These are phyloP conservation scores for Gallinago stenura DNA, from an alignment of 2,797 vertebrate genomes.

Conservation along the genomic window DNA sequence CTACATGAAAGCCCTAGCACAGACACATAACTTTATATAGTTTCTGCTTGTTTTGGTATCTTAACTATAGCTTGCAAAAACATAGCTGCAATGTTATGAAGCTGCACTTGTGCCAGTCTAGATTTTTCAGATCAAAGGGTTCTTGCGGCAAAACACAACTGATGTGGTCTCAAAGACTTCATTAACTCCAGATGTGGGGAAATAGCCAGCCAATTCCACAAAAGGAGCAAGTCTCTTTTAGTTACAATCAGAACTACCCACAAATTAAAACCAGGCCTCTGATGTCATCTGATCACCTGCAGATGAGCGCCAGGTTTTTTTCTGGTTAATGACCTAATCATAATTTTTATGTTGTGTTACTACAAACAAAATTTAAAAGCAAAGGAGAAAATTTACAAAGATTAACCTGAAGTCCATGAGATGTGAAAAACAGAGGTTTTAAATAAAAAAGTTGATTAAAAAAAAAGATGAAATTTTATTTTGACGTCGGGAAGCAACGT, in stretches of 20 bases:
- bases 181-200: conserved; percentile 92
- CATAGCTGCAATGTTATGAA: conserved; percentile 78
- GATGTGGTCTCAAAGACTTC: conserved; percentile 93
- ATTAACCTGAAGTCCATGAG: background rate
- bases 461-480: background rate
- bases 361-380: conserved; percentile 73
- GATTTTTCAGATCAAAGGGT: conserved; percentile 91
- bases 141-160: conserved; percentile 86
- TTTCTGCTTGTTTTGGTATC: conserved; percentile 73
- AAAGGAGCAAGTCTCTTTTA: conserved; percentile 80
- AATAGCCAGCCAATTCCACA: conserved; percentile 81
- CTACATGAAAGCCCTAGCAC: conserved; percentile 60
- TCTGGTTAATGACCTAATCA: conserved; percentile 77
- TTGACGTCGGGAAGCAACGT: background rate
- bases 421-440: background rate
- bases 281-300: conserved; percentile 83
- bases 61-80: conserved; percentile 78
- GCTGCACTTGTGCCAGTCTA: conserved; percentile 83
- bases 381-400: conserved; percentile 40
- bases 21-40: conserved; percentile 63
- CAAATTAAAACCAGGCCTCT: conserved; percentile 88
- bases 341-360: conserved; percentile 71
- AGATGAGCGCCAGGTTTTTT: conserved; percentile 72
- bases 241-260: conserved; percentile 84
- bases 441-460: background rate